Conservation (phyloP, 2,113 vertebrate species). For the Xiphophorus couchianus region DNA sequence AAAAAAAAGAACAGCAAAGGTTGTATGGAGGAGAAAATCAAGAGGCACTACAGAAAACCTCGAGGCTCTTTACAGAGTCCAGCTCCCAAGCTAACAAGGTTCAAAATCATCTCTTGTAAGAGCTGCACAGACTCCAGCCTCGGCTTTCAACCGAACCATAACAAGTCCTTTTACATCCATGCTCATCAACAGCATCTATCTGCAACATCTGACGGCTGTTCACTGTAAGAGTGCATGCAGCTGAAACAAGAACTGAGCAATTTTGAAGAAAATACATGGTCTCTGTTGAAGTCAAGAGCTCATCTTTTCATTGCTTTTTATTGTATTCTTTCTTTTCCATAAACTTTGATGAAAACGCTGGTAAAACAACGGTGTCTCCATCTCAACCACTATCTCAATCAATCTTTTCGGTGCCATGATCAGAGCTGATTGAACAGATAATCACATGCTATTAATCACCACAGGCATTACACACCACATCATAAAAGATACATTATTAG, state of each 20-base stretch:
- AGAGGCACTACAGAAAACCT: slow-evolving; percentile 19
- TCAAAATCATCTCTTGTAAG: slow-evolving; percentile 25
- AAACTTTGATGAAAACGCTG: neutral
- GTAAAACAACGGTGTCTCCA: slow-evolving; percentile 14
- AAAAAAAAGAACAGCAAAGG: slow-evolving; percentile 14
- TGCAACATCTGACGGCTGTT: slow-evolving; percentile 9
- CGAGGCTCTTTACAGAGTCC: slow-evolving; percentile 13
- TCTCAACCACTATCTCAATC: slow-evolving; percentile 17
- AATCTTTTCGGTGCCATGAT: slow-evolving; percentile 26
- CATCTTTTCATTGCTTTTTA: slow-evolving; percentile 2
- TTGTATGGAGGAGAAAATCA: slow-evolving; percentile 21
- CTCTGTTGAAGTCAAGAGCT: neutral
- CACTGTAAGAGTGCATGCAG: slow-evolving; percentile 4
- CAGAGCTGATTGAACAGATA: slow-evolving; percentile 47
- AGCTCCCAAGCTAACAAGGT: slow-evolving; percentile 25
- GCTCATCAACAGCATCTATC: slow-evolving; percentile 30
- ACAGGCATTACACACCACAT: slow-evolving; percentile 35
- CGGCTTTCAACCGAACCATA: slow-evolving; percentile 14
- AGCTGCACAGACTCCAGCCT: slow-evolving; percentile 17
- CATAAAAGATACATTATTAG: slow-evolving; percentile 62
- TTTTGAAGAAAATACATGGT: neutral
- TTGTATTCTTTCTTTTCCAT: neutral
- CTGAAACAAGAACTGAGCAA: slow-evolving; percentile 11
- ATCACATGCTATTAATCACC: slow-evolving; percentile 58
- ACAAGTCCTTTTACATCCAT: slow-evolving; percentile 17